Evolutionary conservation across 2,797 vertebrate genomes (phyloP), one percentile per base, ranked within the genome.

Genomic region (Dendrocincla fuliginosa): DNA sequence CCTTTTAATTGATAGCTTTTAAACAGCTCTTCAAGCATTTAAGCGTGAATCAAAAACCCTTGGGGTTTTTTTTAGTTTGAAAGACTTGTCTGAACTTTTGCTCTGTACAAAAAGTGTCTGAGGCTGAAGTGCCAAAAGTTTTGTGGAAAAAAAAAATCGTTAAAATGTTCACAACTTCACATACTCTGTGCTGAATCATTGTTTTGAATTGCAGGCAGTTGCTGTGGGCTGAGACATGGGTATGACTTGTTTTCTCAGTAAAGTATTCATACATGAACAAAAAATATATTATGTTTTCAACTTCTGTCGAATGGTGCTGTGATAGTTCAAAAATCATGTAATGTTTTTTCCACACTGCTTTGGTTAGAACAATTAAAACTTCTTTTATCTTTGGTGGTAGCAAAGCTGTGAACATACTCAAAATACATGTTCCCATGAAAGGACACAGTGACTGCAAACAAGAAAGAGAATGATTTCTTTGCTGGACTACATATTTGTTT

Each of bases 151-250:
- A 91, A 91, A 84, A 91, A 84, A 83, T 71, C 3, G 2, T 89
- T 92, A 84, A 86, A 91, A 67, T 87, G 64, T 96, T 96, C 84
- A 94, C 84, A 87, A 60, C 69, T 93, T 94, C 11, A 0, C 73
- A 68, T 85, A 89, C 42, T 32, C 79, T 71, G 23, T 88, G 92
- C 84, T 95, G 95, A 96, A 95, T 95, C 87, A 94, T 79, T 93
- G 91, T 81, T 92, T 91, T 89, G 87, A 95, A 89, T 93, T 94
- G 59, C 69, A 86, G 84, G 47, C 94, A 84, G 76, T 91, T 85
- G 59, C 28, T 95, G 55, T 86, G 64, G 65, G 59, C 60, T 87
- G 79, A 82, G 84, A 81, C 73, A 61, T 13, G 79, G 27, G 18
- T 53, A 75, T 76, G 81, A 74, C 64, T 87, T 74, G 50, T 91